phyloP scores from a whole-genome alignment of 1,140 invertebrate species.

The Drosophila tsacasi region DNA sequence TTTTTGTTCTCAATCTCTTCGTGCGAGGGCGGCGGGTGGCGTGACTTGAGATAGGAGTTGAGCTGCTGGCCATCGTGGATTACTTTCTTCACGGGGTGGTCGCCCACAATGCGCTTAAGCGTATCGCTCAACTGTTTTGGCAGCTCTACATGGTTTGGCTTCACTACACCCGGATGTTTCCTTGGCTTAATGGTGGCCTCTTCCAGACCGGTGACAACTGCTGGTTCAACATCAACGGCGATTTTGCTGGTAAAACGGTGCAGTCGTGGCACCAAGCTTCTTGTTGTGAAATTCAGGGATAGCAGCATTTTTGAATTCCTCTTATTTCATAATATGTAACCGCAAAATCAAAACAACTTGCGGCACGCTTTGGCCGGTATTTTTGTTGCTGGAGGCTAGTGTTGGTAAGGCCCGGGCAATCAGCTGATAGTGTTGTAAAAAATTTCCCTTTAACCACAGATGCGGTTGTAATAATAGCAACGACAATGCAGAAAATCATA shows the following conservation, averaged over 20 bases:
- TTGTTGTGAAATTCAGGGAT: constrained; percentile 23
- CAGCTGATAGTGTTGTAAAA: constrained; percentile 21
- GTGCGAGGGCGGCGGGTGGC: constrained; percentile 88
- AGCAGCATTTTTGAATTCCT: constrained; percentile 28
- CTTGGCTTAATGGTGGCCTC: constrained; percentile 88
- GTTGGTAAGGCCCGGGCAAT: neutral
- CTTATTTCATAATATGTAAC: constrained; percentile 30
- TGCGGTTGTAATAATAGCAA: neutral
- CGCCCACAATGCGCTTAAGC: constrained; percentile 86
- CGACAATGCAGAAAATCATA: neutral
- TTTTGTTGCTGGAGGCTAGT: constrained; percentile 7
- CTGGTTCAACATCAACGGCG: constrained; percentile 86
- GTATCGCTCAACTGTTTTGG: constrained; percentile 87
- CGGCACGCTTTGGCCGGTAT: constrained; percentile 33
- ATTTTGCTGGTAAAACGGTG: constrained; percentile 83
- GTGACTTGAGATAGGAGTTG: constrained; percentile 87
- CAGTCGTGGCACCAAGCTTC: constrained; percentile 38
- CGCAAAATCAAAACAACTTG: constrained; percentile 25
- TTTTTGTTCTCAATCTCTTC: constrained; percentile 85
- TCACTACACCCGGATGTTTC: constrained; percentile 89
- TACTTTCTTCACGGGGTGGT: constrained; percentile 86
- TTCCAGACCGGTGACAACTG: constrained; percentile 86
- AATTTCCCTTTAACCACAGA: neutral
- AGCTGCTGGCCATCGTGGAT: constrained; percentile 86
- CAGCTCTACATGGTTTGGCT: constrained; percentile 86